Conservation (phyloP, 2,113 vertebrate species). For the Craseonycteris thonglongyai region DNA sequence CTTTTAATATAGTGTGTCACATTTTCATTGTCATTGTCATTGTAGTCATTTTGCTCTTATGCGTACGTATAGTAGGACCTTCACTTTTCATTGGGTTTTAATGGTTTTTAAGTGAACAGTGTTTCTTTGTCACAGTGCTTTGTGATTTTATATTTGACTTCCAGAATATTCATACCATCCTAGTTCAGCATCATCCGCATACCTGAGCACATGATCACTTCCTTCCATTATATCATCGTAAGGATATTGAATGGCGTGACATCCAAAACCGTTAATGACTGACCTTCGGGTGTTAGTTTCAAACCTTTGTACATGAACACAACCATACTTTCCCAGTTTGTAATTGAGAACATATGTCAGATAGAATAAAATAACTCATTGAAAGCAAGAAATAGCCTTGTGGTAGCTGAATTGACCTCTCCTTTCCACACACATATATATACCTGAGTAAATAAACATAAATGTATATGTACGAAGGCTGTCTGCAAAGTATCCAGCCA, state of each 20-base stretch:
- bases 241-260: not conserved
- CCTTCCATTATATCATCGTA: not conserved
- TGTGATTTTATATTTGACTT: not conserved
- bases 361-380: not conserved
- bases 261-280: not conserved
- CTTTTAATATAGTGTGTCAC: not conserved
- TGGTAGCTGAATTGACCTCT: not conserved
- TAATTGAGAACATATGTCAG: conserved; percentile 2
- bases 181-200: not conserved
- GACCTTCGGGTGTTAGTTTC: not conserved
- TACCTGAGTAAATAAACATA: not conserved
- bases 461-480: not conserved
- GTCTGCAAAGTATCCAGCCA: too few species aligned
- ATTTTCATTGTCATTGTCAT: not conserved
- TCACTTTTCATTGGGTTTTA: not conserved
- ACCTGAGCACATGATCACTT: not conserved
- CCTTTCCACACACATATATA: not conserved
- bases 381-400: not conserved
- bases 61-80: not conserved
- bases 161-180: not conserved
- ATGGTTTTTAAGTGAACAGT: not conserved
- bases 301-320: not conserved
- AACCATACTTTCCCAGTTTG: not conserved
- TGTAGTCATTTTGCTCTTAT: not conserved
- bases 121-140: not conserved